Base-by-base conservation (phyloP, 2,888 invertebrate species). In the Pachydiplax longipennis region DNA sequence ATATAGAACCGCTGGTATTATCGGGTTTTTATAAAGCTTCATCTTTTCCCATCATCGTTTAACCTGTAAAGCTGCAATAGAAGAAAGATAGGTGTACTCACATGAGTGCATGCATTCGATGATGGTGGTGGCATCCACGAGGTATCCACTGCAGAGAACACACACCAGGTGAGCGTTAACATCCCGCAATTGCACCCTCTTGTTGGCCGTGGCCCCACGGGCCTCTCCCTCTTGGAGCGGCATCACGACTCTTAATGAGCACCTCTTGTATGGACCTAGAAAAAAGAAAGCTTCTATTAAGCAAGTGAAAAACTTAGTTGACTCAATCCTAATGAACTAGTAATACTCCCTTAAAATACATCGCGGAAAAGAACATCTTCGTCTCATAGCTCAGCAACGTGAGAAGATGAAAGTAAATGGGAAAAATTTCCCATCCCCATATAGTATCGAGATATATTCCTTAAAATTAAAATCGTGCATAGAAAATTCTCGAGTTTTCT, bases 41-140 rank as follows among this genome's bases (percentile, higher is more conserved):
- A 5, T 37, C 37, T 37, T 37, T 37, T 4, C 2, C 37, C 37
- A 37, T 37, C 37, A 37, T 4, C 37, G 37, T 5, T 37, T 37
- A 2, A 2, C 5, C 37, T 4, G 5, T 2, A 37, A 37, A 37
- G 37, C 37, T 37, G 37, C 2, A 37, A 37, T 37, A 37, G 37
- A 37, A 4, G 5, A 37, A 37, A 5, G 37, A 44, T 44, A 44
- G 44, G 8, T 44, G 48, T 83, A 87, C 87, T 87, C n/a, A 87
- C 87, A 87, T 1, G 87, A 87, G 87, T 87, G 87, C 87, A 87
- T 87, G 87, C 87, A 87, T 15, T 87, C 87, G 61, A 87, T 61
- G 37, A 87, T 87, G 61, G 87, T 87, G 61, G 87, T 87, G 40
- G 87, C 87, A n/a, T 87, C 87, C 35, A 87, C 87, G n/a, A 87